Percentiles rank a stretch among this genome's conserved stretches.
Evolutionary conservation across 2,113 vertebrate species (phyloP).

Genomic region (Oryzias woworae): DNA sequence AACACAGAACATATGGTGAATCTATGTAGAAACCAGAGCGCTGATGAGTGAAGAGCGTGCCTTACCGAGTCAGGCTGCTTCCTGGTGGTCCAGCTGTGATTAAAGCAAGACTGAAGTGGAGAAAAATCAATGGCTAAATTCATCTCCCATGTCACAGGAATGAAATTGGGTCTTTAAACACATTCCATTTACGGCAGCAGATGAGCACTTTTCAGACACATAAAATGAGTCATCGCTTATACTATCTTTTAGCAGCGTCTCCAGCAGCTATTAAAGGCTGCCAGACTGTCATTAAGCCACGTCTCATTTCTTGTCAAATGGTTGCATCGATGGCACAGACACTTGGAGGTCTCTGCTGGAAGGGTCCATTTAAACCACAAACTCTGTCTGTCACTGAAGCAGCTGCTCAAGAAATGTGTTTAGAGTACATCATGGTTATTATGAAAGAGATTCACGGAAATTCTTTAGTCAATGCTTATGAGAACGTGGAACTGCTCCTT

Average conservation of each 20-base stretch:
- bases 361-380: too few species aligned
- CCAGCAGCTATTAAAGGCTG: conserved; percentile 58
- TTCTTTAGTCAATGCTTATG: too few species aligned
- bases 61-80: conserved; percentile 14
- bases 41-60: conserved; percentile 38
- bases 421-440: too few species aligned
- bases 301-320: conserved; percentile 60
- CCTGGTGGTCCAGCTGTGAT: conserved; percentile 40
- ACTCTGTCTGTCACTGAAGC: too few species aligned
- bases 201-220: conserved; percentile 52
- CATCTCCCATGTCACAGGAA: conserved; percentile 54
- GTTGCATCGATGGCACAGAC: conserved; percentile 46
- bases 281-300: conserved; percentile 53
- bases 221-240: conserved; percentile 64
- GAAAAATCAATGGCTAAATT: conserved; percentile 67
- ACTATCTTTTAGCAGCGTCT: conserved; percentile 55
- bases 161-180: conserved; percentile 61
- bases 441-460: too few species aligned
- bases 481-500: too few species aligned
- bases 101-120: conserved; percentile 17
- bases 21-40: conserved; percentile 40
- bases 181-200: conserved; percentile 49
- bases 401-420: too few species aligned
- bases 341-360: conserved; percentile 25
- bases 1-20: conserved; percentile 41